Percentiles rank a stretch among this genome's conserved stretches.
Evolutionary conservation across 30 jellyfish, hydroid and myxozoan genomes (phyloP).

Genomic region (Aurelia coerulea): DNA sequence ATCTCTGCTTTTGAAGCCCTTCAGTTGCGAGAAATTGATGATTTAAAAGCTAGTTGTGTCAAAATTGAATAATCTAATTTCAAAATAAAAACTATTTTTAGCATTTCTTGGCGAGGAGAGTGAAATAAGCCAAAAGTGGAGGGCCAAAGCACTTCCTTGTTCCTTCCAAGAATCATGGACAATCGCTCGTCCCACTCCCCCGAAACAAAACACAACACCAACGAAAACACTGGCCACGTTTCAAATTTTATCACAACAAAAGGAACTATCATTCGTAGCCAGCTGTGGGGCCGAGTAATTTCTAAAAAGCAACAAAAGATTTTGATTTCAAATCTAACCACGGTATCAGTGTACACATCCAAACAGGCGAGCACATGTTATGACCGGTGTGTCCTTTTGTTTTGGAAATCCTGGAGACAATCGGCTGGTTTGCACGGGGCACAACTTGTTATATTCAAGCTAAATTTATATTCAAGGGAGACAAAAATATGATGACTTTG

Average conservation of each 20-base stretch:
- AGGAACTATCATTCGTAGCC: background rate
- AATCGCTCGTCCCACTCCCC: too few species aligned
- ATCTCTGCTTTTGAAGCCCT: too few species aligned
- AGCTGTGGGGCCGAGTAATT: conserved; percentile 2
- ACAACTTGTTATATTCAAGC: background rate
- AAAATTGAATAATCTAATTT: too few species aligned
- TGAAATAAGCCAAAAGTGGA: too few species aligned
- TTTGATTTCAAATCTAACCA: background rate
- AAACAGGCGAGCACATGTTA: conserved; percentile 42
- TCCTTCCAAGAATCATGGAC: too few species aligned
- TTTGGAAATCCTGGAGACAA: background rate
- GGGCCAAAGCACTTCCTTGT: too few species aligned
- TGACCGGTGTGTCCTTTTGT: conserved; percentile 43
- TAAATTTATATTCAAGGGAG: background rate
- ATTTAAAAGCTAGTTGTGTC: too few species aligned
- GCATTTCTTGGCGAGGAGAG: too few species aligned
- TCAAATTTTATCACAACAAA: background rate
- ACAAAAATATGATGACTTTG: too few species aligned
- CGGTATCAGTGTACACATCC: background rate
- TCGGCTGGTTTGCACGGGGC: background rate
- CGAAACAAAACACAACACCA: too few species aligned
- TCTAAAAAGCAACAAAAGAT: background rate
- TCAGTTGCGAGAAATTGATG: too few species aligned
- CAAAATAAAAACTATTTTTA: too few species aligned
- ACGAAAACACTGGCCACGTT: background rate